Base-by-base conservation (phyloP, 2,113 vertebrate genomes). In the Platysternon megacephalum region DNA sequence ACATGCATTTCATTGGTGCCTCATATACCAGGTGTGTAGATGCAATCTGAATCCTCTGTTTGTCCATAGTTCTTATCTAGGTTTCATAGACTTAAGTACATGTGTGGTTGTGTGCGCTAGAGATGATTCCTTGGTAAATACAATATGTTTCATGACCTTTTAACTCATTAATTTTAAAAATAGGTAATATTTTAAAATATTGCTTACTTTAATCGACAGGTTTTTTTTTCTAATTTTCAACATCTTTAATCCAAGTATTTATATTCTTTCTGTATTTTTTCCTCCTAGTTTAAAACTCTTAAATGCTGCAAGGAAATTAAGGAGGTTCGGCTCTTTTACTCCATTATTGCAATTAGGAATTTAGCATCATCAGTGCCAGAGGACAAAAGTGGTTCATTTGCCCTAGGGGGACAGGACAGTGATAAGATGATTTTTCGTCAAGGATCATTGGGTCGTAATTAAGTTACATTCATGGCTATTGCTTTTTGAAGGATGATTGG, bases 361-460 rank as follows among this genome's bases (percentile, higher is more conserved):
- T 98, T 98, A 98, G 97, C 97, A 96, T 98, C 97, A 95, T 98
- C 96, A 82, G 87, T 98, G 95, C 97, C 97, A 98, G 97, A 98
- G 98, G 98, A 98, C 98, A 98, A 95, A 98, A 98, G 97, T 97
- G 97, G 97, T 97, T 98, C 96, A 97, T 98, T 98, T 98, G 98
- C 98, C 98, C 98, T 98, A 92, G 96, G 95, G 97, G 98, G 98
- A 98, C 98, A 98, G 98, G 98, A 98, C 98, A 98, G 98, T 98
- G 98, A 99, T 99, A 98, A 98, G 98, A 98, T 98, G 98, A 98
- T 98, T 98, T 98, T 98, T 98, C 80, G 95, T 99, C 98, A 99
- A 98, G 98, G 98, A 98, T 99, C 98, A 97, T 98, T 98, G 98
- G 98, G 98, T 99, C 97, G 96, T 99, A 99, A 99, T 99, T 99